Conservation (phyloP, 2,113 vertebrate species). For the Xiphorhynchus elegans region DNA sequence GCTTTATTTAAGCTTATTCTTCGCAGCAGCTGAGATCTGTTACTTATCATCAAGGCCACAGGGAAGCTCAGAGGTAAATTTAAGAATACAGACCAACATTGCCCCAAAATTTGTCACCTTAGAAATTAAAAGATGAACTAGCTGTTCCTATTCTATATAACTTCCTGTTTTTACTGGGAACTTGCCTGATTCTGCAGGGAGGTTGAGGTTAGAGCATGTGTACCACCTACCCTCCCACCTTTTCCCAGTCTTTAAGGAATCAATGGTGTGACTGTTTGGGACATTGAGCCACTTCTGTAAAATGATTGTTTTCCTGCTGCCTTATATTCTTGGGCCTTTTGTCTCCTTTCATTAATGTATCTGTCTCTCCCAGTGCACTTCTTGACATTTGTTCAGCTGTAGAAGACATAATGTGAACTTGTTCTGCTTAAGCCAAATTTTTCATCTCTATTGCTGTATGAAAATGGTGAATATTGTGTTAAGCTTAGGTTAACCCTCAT, state of each 20-base stretch:
- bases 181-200: neutral
- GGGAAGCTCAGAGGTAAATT: neutral
- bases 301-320: fast-evolving
- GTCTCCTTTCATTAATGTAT: neutral
- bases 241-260: neutral
- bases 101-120: neutral
- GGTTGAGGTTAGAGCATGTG: neutral
- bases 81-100: neutral
- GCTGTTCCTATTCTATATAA: neutral
- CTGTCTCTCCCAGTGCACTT: neutral
- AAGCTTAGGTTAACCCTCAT: neutral
- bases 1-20: neutral
- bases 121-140: neutral
- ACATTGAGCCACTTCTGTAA: neutral
- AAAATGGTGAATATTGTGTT: neutral
- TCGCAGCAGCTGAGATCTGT: neutral
- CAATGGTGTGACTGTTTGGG: neutral
- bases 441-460: neutral
- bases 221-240: neutral
- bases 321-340: neutral
- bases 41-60: neutral
- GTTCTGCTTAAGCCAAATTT: neutral
- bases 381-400: neutral
- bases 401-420: neutral
- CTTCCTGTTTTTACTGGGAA: neutral